phyloP scores from a whole-genome alignment of 2,888 invertebrate species.

The Enchytraeus crypticus region DNA sequence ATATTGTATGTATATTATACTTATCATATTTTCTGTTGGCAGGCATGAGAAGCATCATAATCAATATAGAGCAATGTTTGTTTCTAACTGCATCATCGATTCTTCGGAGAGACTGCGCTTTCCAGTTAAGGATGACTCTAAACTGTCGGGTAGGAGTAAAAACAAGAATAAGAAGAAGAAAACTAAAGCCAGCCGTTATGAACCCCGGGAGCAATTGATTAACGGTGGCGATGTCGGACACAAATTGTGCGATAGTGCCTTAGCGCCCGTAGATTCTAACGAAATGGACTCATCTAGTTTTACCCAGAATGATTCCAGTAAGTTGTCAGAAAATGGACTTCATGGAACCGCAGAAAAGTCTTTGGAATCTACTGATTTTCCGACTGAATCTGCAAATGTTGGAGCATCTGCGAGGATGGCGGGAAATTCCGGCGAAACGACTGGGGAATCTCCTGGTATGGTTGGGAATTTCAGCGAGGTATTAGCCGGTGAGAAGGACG shows the following conservation, averaged over 20 bases:
- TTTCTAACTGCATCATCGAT: slow-evolving; percentile 54
- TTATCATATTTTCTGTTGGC: slow-evolving; percentile 24
- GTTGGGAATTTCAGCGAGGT: background rate
- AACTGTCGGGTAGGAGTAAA: slow-evolving; percentile 29
- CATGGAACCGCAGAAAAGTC: background rate
- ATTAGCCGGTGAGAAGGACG: slow-evolving; percentile 26
- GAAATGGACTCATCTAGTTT: too few relatives aligned
- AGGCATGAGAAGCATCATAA: slow-evolving; percentile 53
- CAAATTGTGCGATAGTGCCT: background rate
- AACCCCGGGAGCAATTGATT: background rate
- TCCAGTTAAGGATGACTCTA: slow-evolving; percentile 32
- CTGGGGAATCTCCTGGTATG: background rate
- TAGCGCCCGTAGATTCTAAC: background rate
- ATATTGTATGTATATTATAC: too few relatives aligned
- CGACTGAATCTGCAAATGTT: background rate
- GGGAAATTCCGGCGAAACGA: too few relatives aligned
- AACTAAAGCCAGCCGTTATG: background rate
- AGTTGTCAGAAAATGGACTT: too few relatives aligned
- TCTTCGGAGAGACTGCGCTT: slow-evolving; percentile 37
- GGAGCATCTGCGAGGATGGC: background rate
- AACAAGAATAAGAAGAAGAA: slow-evolving; percentile 30
- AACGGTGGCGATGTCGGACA: background rate
- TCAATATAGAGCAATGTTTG: slow-evolving; percentile 59
- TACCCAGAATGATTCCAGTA: too few relatives aligned
- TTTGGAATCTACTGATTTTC: background rate